Base-by-base conservation (phyloP, 1,140 invertebrate species). In the Tetragonula clypearis region DNA sequence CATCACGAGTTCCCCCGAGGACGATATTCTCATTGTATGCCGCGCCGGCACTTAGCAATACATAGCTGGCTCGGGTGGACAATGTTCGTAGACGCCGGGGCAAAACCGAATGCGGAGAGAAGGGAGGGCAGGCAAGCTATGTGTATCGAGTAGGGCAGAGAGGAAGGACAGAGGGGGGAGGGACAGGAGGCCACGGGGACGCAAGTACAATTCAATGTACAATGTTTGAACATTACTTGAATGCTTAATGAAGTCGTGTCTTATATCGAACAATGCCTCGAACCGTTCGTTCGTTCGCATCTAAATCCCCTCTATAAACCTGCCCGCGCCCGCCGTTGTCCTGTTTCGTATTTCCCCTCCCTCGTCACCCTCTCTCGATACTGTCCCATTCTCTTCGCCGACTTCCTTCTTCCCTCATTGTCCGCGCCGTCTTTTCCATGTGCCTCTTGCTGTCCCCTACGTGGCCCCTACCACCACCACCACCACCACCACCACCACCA, bases 171-270 rank as follows among this genome's bases (percentile, higher is more conserved):
- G 66, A 26, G 41, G 56, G 66, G 56, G 15, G 41, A 56, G 66
- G 66, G 15, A 21, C 35, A 71, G 73, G 65, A 41, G 79, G 73
- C 53, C 88, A 81, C 80, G 78, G 68, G 84, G 79, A 87, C 88
- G 84, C 89, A 74, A 86, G 85, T 91, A 91, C 90, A 88, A 92
- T 92, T 90, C 90, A 88, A 91, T 90, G 90, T 92, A 91, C 92
- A 92, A 91, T 91, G 93, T 93, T 93, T 91, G 93, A 93, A 92
- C 93, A 94, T 94, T 93, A 92, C 91, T 93, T 92, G 93, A 94
- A 94, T 94, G 91, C 93, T 92, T 93, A 94, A 94, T 93, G 92
- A 94, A 93, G 92, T 94, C 92, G 90, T 93, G 90, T 93, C 91
- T 93, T 93, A 92, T 94, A 92, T 93, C 92, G 92, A 94, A 94